These are phyloP conservation scores for Orcinus orca DNA, from an alignment of 2,113 vertebrate species.

Conservation along the genomic window DNA sequence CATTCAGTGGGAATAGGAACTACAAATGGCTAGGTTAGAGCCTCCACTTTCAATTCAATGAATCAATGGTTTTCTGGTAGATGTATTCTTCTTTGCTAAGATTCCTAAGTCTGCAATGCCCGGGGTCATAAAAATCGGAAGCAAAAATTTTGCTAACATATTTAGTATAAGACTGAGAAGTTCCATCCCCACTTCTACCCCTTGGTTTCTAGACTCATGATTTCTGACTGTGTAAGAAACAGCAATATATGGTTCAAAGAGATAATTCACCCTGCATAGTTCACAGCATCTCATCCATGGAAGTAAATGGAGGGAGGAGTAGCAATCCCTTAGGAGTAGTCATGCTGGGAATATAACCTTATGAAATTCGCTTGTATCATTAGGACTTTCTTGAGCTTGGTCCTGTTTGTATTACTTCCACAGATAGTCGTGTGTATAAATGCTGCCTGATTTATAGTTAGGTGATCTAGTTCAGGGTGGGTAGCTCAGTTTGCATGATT, in stretches of 20 bases:
- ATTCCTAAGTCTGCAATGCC: neutral
- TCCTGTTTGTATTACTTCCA: neutral
- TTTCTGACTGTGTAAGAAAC: constrained; percentile 1
- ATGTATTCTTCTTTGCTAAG: neutral
- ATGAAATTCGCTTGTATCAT: neutral
- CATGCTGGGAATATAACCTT: neutral
- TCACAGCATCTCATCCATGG: neutral
- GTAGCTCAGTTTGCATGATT: neutral
- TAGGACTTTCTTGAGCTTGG: neutral
- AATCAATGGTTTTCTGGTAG: neutral
- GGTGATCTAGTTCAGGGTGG: neutral
- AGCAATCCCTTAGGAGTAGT: neutral
- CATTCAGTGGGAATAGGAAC: neutral
- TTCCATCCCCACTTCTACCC: neutral
- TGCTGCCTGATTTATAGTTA: neutral
- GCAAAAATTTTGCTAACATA: neutral
- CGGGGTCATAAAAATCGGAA: neutral
- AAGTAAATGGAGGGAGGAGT: neutral
- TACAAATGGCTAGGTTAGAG: neutral
- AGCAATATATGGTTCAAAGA: neutral
- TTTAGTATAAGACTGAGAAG: neutral
- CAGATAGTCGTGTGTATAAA: too few relatives aligned
- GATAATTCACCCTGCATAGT: neutral
- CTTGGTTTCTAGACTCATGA: neutral
- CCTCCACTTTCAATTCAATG: neutral